A percentile compares a stretch with the other conserved stretches of the same genome.
These are phyloP conservation scores for Amniataba percoides DNA, from an alignment of 2,797 vertebrate genomes.

Conservation along the genomic window DNA sequence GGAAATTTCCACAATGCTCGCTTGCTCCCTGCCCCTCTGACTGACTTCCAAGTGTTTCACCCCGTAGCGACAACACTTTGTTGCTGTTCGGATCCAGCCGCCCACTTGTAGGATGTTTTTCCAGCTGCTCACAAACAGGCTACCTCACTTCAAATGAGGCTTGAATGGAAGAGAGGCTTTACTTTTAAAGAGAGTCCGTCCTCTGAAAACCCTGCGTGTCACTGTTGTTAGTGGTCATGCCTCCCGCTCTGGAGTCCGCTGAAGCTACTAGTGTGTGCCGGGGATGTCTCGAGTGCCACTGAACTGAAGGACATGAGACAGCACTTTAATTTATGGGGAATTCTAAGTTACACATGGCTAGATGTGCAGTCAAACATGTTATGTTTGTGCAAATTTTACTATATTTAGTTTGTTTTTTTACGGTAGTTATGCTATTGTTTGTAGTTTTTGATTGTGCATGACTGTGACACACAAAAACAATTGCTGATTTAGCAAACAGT, in stretches of 20 bases:
- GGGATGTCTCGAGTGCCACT: constrained; percentile 8
- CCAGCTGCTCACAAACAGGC: constrained; percentile 79
- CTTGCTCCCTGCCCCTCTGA: constrained; percentile 50
- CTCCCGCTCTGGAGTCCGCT: constrained; percentile 53
- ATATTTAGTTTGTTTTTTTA: not conserved
- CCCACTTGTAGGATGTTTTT: constrained; percentile 81
- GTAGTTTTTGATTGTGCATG: not conserved
- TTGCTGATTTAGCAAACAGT: not conserved
- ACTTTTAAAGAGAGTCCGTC: constrained; percentile 52
- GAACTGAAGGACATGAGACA: constrained; percentile 38
- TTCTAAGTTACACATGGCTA: not conserved
- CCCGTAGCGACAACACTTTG: constrained; percentile 75
- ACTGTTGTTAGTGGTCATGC: constrained; percentile 45
- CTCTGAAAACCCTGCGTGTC: constrained; percentile 55
- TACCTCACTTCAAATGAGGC: constrained; percentile 68
- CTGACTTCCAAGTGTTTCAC: constrained; percentile 61
- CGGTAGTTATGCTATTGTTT: not conserved
- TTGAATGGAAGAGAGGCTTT: constrained; percentile 32
- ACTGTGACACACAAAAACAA: not conserved
- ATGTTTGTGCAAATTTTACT: constrained; percentile 1
- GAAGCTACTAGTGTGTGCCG: constrained; percentile 29
- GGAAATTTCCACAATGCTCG: constrained; percentile 77
- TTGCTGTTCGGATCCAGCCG: constrained; percentile 71
- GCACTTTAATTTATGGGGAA: constrained; percentile 10
- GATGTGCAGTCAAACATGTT: constrained; percentile 9